phyloP scores from a whole-genome alignment of 2,888 invertebrate species.

The Epinotia bilunana region DNA sequence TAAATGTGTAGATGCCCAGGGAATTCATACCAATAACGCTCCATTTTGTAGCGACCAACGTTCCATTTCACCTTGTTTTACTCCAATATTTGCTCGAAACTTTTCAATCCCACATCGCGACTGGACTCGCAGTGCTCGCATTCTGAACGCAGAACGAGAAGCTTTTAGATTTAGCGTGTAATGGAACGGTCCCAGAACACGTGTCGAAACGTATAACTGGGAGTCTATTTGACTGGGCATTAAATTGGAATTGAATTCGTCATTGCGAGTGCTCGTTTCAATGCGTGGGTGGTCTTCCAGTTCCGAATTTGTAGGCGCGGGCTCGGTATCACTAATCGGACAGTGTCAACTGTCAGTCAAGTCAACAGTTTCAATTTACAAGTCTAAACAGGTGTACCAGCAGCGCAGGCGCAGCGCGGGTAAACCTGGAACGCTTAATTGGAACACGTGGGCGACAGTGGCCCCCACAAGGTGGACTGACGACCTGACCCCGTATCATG shows the following conservation, averaged over 20 bases:
- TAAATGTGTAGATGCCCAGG: background rate
- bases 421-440: no score
- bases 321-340: no score
- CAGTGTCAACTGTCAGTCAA: no score
- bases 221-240: background rate
- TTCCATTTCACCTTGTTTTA: slow-evolving; percentile 3
- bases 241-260: background rate
- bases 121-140: background rate
- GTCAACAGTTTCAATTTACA: no score
- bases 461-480: no score
- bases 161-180: slow-evolving; percentile 28
- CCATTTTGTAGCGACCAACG: background rate
- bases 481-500: no score
- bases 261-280: background rate
- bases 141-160: slow-evolving; percentile 14
- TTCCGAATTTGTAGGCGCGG: no score
- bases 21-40: background rate
- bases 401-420: no score
- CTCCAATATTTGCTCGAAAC: slow-evolving; percentile 18
- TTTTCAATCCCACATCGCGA: slow-evolving; percentile 15
- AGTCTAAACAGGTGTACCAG: no score
- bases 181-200: slow-evolving; percentile 11
- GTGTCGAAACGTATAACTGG: background rate
- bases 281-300: no score
- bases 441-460: no score